These are phyloP conservation scores for Elysia crispata DNA, from an alignment of 2,888 invertebrate species.

Conservation along the genomic window DNA sequence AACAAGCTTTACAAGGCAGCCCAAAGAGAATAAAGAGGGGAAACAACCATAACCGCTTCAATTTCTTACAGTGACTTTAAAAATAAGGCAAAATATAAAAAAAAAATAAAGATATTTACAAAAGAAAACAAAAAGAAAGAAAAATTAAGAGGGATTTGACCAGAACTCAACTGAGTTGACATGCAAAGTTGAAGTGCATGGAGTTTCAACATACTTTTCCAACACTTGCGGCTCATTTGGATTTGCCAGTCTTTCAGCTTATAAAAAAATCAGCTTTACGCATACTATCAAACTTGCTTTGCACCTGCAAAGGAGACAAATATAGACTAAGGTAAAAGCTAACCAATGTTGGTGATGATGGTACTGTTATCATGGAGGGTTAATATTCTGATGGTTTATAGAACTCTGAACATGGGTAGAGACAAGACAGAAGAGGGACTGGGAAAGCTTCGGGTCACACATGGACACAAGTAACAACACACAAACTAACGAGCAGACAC, in stretches of 20 bases:
- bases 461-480: too few relatives aligned
- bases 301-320: slow-evolving; percentile 44
- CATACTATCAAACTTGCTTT: slow-evolving; percentile 37
- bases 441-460: too few relatives aligned
- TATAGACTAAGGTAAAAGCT: neutral
- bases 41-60: neutral
- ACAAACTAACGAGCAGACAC: too few relatives aligned
- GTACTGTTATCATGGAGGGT: too few relatives aligned
- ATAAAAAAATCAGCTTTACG: slow-evolving; percentile 47
- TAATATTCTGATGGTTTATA: neutral
- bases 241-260: slow-evolving; percentile 45
- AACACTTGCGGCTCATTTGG: slow-evolving; percentile 28
- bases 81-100: too few relatives aligned
- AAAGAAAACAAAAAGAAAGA: neutral
- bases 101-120: neutral
- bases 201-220: slow-evolving; percentile 33
- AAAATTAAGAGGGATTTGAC: neutral
- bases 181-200: slow-evolving; percentile 24
- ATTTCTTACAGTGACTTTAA: neutral
- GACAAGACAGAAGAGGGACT: neutral
- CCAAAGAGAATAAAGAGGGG: too few relatives aligned
- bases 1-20: too few relatives aligned
- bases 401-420: neutral
- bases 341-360: neutral
- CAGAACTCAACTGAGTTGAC: neutral